These are phyloP conservation scores for Tenrec ecaudatus DNA, from an alignment of 2,113 vertebrate genomes.

Conservation along the genomic window DNA sequence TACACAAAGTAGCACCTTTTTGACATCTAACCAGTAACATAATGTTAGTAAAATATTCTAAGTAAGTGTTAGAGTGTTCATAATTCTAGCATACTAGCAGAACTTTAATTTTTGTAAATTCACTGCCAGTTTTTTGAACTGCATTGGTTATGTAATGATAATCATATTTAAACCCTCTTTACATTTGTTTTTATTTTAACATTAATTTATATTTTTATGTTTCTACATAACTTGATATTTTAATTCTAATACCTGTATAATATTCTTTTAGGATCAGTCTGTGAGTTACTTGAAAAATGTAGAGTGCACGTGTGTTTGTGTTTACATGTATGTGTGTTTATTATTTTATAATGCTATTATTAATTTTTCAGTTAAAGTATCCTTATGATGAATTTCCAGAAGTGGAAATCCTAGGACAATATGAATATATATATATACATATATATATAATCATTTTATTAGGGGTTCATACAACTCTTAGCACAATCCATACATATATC, in stretches of 20 bases:
- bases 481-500: too few species aligned
- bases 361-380: not conserved
- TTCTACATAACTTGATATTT: not conserved
- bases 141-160: not conserved
- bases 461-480: too few species aligned
- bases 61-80: not conserved
- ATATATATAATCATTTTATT: too few species aligned
- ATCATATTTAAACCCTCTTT: not conserved
- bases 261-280: slow-evolving; percentile 26
- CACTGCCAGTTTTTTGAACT: slow-evolving; percentile 5
- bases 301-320: not conserved
- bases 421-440: not conserved
- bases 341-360: not conserved
- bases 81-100: not conserved
- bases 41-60: slow-evolving; percentile 23
- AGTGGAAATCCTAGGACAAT: not conserved
- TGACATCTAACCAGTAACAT: not conserved
- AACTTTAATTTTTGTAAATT: slow-evolving; percentile 4
- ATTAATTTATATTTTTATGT: not conserved
- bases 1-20: not conserved
- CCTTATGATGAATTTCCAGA: slow-evolving; percentile 14
- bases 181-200: slow-evolving; percentile 26
- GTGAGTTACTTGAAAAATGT: not conserved
- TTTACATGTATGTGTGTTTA: not conserved
- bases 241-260: not conserved